These are phyloP conservation scores for Oscheius onirici DNA, from an alignment of 2,888 invertebrate genomes.

Conservation along the genomic window DNA sequence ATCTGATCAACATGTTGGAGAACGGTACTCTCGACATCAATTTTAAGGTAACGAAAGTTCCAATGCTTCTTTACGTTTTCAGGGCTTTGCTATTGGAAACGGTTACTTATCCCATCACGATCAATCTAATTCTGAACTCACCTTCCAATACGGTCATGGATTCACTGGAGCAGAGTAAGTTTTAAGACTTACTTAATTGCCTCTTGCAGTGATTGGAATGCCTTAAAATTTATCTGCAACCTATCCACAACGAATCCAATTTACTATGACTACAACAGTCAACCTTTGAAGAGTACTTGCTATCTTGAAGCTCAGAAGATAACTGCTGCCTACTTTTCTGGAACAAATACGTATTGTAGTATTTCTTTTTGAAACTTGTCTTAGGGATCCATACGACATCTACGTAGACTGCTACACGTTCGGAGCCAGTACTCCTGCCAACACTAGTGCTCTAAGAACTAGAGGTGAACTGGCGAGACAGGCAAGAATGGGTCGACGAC, in stretches of 20 bases:
- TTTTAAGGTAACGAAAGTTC: slow-evolving; percentile 36
- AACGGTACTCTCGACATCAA: slow-evolving; percentile 41
- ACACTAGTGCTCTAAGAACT: background rate
- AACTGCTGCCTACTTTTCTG: background rate
- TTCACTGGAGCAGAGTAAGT: slow-evolving; percentile 51
- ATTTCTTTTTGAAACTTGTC: background rate
- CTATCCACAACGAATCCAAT: slow-evolving; percentile 9
- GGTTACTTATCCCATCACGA: slow-evolving; percentile 41
- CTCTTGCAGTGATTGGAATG: slow-evolving; percentile 20
- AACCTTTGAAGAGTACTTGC: background rate
- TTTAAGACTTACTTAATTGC: background rate
- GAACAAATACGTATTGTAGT: background rate
- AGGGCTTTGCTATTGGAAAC: slow-evolving; percentile 62
- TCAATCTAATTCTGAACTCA: slow-evolving; percentile 56
- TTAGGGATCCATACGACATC: slow-evolving; percentile 48
- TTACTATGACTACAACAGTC: slow-evolving; percentile 20
- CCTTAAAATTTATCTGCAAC: background rate
- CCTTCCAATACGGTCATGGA: slow-evolving; percentile 56
- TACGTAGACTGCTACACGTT: slow-evolving; percentile 52
- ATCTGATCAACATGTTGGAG: slow-evolving; percentile 42
- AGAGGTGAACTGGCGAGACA: slow-evolving; percentile 18
- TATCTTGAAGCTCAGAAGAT: background rate
- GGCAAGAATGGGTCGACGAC: background rate
- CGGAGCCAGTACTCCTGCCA: background rate
- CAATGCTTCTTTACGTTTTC: background rate